Base-by-base conservation (phyloP, 2,113 vertebrate genomes). In the Hippocampus abdominalis region DNA sequence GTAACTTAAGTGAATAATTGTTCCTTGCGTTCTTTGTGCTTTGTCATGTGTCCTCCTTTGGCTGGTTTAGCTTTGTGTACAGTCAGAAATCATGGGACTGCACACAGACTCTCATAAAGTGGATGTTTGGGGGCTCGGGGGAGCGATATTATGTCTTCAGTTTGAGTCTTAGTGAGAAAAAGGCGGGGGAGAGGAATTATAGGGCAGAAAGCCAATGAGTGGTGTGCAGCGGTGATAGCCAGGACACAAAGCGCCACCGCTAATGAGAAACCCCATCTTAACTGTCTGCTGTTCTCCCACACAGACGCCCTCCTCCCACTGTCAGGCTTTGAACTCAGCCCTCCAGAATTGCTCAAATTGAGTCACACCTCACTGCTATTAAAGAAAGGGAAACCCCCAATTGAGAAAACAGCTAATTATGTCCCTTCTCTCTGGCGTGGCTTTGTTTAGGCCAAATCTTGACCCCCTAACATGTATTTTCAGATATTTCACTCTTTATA, bases 181-280 rank as follows among this genome's bases (percentile, higher is more conserved):
- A 71, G 81, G 66, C 23, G 59, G 70, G 53, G 67, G 65, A 72
- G 78, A 70, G 39, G 74, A 78, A 87, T 86, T 66, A 84, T 69
- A 80, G 79, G 81, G 73, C 78, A 78, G 74, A 21, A 81, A 72
- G 81, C 3, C 62, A 79, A 74, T 8, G 64, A 84, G 82, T 56
- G 39, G 74, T 62, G 39, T 67, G 71, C 65, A 76, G 76, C 68
- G 66, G 77, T 42, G 80, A 77, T 83, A 69, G 81, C 76, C 81
- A 15, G 86, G 71, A 77, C 82, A 76, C 76, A 16, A 85, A 87
- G 86, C 75, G 76, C 87, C 68, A 66, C 51, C n/a, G 69, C 84
- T 86, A 90, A 91, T 90, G 89, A 89, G 86, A 89, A 88, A 84
- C 86, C 81, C 79, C 77, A 78, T 85, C 78, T 75, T 75, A 74